A percentile compares a stretch with the other conserved stretches of the same genome.
These are phyloP conservation scores for Hirtodrosophila duncani DNA, from an alignment of 2,888 invertebrate species.

Conservation along the genomic window DNA sequence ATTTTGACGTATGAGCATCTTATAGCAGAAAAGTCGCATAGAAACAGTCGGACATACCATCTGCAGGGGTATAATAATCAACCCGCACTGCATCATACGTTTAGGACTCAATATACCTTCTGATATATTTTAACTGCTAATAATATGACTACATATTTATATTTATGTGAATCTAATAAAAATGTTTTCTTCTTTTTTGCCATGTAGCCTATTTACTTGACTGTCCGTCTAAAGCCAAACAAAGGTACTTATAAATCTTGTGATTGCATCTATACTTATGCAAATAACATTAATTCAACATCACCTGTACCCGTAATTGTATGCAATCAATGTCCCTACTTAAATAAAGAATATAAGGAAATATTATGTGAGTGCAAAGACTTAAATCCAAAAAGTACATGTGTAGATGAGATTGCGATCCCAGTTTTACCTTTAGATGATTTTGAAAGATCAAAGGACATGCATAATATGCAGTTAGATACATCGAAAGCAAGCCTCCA, in stretches of 20 bases:
- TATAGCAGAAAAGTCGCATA: too few species aligned
- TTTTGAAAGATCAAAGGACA: too few species aligned
- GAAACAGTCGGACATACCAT: too few species aligned
- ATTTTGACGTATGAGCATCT: too few species aligned
- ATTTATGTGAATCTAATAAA: conserved; percentile 34
- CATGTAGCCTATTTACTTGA: conserved; percentile 75
- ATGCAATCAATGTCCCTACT: conserved; percentile 37
- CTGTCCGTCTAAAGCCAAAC: conserved; percentile 69
- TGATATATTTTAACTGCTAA: neutral
- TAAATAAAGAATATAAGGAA: conserved; percentile 45
- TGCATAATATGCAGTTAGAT: too few species aligned
- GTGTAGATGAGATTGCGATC: too few species aligned
- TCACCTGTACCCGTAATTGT: conserved; percentile 47
- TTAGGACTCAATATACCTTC: neutral
- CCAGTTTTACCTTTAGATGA: too few species aligned
- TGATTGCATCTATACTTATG: conserved; percentile 58
- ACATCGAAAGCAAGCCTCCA: conserved; percentile 14
- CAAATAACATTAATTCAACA: conserved; percentile 57
- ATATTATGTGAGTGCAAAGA: conserved; percentile 31
- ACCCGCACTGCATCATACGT: too few species aligned
- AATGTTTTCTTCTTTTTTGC: conserved; percentile 40
- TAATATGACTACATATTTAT: conserved; percentile 19
- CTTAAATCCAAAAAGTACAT: conserved; percentile 13
- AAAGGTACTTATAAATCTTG: conserved; percentile 75
- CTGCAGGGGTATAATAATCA: too few species aligned